A percentile compares a stretch with the other conserved stretches of the same genome.
Conservation (phyloP, 2,113 vertebrate genomes). For the Emberiza fucata region DNA sequence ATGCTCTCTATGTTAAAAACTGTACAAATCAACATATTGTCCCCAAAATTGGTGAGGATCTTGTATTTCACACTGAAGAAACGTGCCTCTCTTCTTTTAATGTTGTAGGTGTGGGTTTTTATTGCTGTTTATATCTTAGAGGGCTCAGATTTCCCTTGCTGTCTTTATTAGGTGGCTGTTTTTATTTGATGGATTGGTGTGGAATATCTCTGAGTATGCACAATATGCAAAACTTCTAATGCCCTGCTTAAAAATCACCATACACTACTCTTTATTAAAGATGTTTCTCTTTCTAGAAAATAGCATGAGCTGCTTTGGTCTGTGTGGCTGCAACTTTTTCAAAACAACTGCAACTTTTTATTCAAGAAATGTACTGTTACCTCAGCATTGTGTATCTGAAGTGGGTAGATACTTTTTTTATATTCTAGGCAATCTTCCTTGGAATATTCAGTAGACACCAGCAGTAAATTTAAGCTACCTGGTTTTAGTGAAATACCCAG, state of each 20-base stretch:
- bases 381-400: neutral
- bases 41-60: neutral
- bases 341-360: neutral
- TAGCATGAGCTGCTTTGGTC: fast-evolving
- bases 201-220: neutral
- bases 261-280: neutral
- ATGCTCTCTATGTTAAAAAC: neutral
- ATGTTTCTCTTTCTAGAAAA: neutral
- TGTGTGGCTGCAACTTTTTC: neutral
- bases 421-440: neutral
- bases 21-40: neutral
- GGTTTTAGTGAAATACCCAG: neutral
- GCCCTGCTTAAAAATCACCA: neutral
- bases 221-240: neutral
- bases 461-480: neutral
- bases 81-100: fast-evolving
- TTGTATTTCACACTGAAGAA: neutral
- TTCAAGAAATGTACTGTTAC: neutral
- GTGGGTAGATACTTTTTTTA: neutral
- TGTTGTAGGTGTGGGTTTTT: neutral
- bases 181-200: neutral
- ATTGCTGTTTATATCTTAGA: neutral
- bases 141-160: neutral
- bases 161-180: neutral
- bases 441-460: neutral